phyloP scores from a whole-genome alignment of 2,113 vertebrate genomes.

The Thomomys bottae region DNA sequence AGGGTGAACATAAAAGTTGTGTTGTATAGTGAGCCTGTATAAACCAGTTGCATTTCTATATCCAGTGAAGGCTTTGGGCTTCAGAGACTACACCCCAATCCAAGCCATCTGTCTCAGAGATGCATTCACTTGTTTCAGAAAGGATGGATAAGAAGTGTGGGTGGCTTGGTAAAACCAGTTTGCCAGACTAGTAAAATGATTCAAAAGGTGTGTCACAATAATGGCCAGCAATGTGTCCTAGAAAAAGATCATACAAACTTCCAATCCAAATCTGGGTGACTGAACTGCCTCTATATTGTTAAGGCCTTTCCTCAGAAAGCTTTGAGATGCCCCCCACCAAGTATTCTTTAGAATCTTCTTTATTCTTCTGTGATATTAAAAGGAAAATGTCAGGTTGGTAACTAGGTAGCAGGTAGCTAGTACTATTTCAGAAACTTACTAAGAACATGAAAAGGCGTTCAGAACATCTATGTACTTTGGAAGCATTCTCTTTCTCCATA shows the following conservation, averaged over 20 bases:
- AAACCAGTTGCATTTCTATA: not conserved
- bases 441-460: conserved; percentile 18
- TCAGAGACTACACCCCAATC: conserved; percentile 51
- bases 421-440: conserved; percentile 40
- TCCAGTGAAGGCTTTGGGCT: not conserved
- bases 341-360: conserved; percentile 28
- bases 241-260: not conserved
- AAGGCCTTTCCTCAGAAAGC: not conserved
- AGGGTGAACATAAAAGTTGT: not conserved
- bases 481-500: no score
- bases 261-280: not conserved
- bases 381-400: not conserved
- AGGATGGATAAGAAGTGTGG: conserved; percentile 44
- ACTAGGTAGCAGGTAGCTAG: not conserved
- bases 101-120: conserved; percentile 13
- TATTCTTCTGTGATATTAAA: not conserved
- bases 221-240: not conserved
- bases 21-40: not conserved
- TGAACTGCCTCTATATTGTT: not conserved
- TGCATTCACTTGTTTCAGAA: conserved; percentile 41
- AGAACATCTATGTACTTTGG: not conserved
- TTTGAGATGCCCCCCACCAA: not conserved
- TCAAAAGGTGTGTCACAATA: not conserved
- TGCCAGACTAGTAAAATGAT: conserved; percentile 24
- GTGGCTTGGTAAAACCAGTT: conserved; percentile 67